These are phyloP conservation scores for Andricus curvator DNA, from an alignment of 2,888 invertebrate genomes.

Conservation along the genomic window DNA sequence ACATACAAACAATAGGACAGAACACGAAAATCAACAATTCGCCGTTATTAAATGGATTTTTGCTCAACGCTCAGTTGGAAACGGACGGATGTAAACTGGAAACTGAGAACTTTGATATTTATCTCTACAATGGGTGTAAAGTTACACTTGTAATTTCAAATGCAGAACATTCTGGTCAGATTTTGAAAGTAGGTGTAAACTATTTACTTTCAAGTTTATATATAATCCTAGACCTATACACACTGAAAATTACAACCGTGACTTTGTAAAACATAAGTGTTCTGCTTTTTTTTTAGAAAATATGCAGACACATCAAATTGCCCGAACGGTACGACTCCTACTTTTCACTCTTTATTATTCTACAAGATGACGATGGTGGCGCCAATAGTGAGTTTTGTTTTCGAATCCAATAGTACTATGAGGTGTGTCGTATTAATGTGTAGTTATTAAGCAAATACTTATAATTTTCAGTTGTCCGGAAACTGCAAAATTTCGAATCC, in stretches of 20 bases:
- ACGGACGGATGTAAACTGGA: slow-evolving; percentile 85
- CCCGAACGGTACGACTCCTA: slow-evolving; percentile 89
- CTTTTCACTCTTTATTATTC: slow-evolving; percentile 94
- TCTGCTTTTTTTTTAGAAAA: slow-evolving; percentile 81
- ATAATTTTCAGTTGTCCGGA: slow-evolving; percentile 86
- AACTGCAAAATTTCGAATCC: slow-evolving; percentile 97
- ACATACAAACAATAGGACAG: slow-evolving; percentile 97
- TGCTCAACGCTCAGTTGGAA: slow-evolving; percentile 95
- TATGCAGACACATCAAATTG: slow-evolving; percentile 89
- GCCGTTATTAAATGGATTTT: slow-evolving; percentile 90
- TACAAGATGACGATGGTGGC: slow-evolving; percentile 86
- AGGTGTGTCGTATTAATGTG: background rate
- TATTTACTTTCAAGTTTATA: slow-evolving; percentile 32
- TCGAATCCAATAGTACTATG: slow-evolving; percentile 9
- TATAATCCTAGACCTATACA: too few species aligned
- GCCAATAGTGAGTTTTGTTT: slow-evolving; percentile 80
- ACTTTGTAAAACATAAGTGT: too few species aligned
- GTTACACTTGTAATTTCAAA: slow-evolving; percentile 89
- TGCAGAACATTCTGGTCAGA: slow-evolving; percentile 90
- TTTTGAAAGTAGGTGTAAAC: slow-evolving; percentile 81
- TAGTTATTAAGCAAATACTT: slow-evolving; percentile 1
- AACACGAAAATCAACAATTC: slow-evolving; percentile 89
- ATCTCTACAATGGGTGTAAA: slow-evolving; percentile 92
- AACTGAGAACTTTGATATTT: slow-evolving; percentile 89
- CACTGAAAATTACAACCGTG: background rate